Percentiles rank a stretch among this genome's conserved stretches.
These are phyloP conservation scores for Pemphigus obesinymphae DNA, from an alignment of 1,140 invertebrate species.

Conservation along the genomic window DNA sequence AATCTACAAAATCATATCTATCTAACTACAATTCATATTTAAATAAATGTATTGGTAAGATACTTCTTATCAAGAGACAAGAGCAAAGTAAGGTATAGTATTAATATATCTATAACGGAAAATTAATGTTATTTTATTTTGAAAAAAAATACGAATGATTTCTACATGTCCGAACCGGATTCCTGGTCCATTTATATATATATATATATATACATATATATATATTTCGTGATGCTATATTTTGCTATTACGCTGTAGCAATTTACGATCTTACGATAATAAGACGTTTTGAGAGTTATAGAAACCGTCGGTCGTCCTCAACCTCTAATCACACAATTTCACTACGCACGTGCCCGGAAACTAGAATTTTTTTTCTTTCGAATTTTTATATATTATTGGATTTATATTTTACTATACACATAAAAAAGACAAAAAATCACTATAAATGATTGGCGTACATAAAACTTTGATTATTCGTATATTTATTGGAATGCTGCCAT, in stretches of 20 bases:
- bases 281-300: conserved; percentile 25
- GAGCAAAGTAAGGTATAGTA: too few relatives aligned
- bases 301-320: conserved; percentile 39
- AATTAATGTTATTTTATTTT: neutral
- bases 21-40: too few relatives aligned
- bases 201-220: too few relatives aligned
- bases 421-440: too few relatives aligned
- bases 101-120: neutral
- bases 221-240: conserved; percentile 9
- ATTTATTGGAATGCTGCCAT: too few relatives aligned
- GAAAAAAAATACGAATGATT: neutral
- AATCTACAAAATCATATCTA: too few relatives aligned
- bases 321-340: conserved; percentile 41
- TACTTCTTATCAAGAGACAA: too few relatives aligned
- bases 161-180: conserved; percentile 22
- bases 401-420: too few relatives aligned
- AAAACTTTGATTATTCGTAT: neutral
- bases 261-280: conserved; percentile 39
- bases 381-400: neutral
- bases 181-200: neutral
- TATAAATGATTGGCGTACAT: too few relatives aligned
- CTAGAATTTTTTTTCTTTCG: conserved; percentile 17
- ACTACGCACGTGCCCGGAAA: conserved; percentile 39
- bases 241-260: conserved; percentile 18
- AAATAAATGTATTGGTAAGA: too few relatives aligned